Evolutionary conservation across 2,888 invertebrate species (phyloP), one percentile per base, ranked within the genome.

Genomic region (Nematopogon swammerdamellus): DNA sequence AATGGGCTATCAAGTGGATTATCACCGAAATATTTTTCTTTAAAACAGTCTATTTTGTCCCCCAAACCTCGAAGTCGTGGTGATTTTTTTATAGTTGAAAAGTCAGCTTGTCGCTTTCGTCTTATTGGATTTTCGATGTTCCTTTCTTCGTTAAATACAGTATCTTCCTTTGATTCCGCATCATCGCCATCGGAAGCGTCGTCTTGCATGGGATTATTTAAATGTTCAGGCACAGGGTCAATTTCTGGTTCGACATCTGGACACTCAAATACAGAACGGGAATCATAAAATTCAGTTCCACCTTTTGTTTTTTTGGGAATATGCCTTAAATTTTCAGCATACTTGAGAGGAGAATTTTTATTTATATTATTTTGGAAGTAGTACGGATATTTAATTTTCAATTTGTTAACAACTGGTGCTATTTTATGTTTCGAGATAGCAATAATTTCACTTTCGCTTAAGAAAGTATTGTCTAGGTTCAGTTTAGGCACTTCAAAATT

Each of bases 1-100:
- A 91, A 76, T 1, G 89, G 90, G 69, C 85, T 90, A 56, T 89
- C 89, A 49, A 91, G 66, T 1, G 91, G 91, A 64, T 90, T 83
- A 52, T 82, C 75, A 1, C 89, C 91, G 63, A 91, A 91, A 63
- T 86, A 89, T 70, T 88, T 88, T 0, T 76, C 73, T 65, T 88
- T 89, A 20, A 87, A 83, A 59, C 91, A 91, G 55, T 87, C 85
- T 18, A 91, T 85, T 71, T 88, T 87, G 55, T 87, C 85, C 1
- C 89, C 90, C 18, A 91, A 67, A 2, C 85, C 84, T 52, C 69
- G 68, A 0, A 91, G 66, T 50, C 87, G 76, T 0, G 80, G 82
- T 49, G 67, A 64, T 55, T 76, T 62, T 54, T 72, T 69, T 14
- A 57, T 50, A 45, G 60, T 57, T 19, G 67, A 61, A 52, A 65